Conservation (phyloP, 1,140 invertebrate genomes). For the Eufriesea mexicana region DNA sequence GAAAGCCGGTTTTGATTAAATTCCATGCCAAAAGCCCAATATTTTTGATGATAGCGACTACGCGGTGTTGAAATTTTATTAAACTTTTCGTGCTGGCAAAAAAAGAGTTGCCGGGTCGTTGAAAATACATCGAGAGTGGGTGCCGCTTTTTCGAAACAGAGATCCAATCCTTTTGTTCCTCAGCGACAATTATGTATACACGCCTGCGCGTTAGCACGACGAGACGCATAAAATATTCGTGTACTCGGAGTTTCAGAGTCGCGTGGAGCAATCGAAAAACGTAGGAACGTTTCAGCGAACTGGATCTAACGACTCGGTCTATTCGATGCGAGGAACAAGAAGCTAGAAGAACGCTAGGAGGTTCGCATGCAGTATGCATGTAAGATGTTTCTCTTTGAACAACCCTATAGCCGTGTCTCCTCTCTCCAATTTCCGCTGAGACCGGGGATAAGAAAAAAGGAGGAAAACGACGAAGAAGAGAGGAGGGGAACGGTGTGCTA, state of each 20-base stretch:
- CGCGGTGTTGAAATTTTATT: constrained; percentile 24
- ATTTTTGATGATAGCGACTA: not conserved
- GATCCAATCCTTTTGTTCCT: not conserved
- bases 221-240: too few relatives aligned
- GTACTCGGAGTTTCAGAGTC: not conserved
- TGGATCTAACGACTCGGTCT: constrained; percentile 66
- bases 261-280: not conserved
- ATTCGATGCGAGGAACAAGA: constrained; percentile 44
- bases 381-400: constrained; percentile 73
- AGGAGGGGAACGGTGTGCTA: constrained; percentile 49
- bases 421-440: constrained; percentile 44
- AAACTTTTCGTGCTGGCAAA: not conserved
- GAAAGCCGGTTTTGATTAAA: constrained; percentile 25
- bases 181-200: not conserved
- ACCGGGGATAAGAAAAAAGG: constrained; percentile 22
- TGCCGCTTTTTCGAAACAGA: not conserved
- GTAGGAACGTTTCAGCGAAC: constrained; percentile 45
- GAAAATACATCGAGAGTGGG: not conserved
- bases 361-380: constrained; percentile 68
- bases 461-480: constrained; percentile 1
- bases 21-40: not conserved
- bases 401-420: constrained; percentile 32
- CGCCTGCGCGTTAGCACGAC: too few relatives aligned
- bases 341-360: constrained; percentile 26
- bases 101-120: not conserved